Conservation (phyloP, 2,113 vertebrate species). For the Synchiropus splendidus region DNA sequence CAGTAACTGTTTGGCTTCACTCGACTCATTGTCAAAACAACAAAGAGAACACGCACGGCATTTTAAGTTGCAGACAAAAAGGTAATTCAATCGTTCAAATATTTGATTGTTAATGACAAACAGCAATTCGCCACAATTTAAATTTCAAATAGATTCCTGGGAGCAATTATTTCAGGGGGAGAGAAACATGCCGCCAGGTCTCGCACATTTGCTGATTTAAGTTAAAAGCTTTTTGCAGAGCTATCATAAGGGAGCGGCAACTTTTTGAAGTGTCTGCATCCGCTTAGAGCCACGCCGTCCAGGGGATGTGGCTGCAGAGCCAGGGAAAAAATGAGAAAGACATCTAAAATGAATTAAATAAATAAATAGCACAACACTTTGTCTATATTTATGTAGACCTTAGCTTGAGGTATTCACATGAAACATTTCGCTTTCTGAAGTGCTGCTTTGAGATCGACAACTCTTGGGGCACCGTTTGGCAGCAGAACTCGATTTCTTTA, state of each 20-base stretch:
- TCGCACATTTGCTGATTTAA: slow-evolving; percentile 69
- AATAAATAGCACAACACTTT: slow-evolving; percentile 60
- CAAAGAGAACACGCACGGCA: too few species aligned
- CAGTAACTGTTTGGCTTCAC: too few species aligned
- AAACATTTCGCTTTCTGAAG: slow-evolving; percentile 57
- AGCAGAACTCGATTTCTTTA: slow-evolving; percentile 45
- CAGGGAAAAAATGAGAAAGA: slow-evolving; percentile 38
- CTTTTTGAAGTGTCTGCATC: slow-evolving; percentile 64
- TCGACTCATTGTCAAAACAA: too few species aligned
- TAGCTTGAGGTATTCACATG: slow-evolving; percentile 58
- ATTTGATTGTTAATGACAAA: slow-evolving; percentile 75
- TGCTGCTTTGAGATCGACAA: slow-evolving; percentile 38
- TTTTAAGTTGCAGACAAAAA: slow-evolving; percentile 27
- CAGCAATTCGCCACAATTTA: slow-evolving; percentile 62
- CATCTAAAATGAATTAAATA: too few species aligned
- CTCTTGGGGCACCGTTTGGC: slow-evolving; percentile 57
- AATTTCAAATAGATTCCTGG: slow-evolving; percentile 69
- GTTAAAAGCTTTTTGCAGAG: slow-evolving; percentile 65
- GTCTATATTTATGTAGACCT: slow-evolving; percentile 64
- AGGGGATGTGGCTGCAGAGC: slow-evolving; percentile 52
- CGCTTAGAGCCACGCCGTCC: slow-evolving; percentile 51
- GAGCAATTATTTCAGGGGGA: slow-evolving; percentile 57
- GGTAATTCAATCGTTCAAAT: slow-evolving; percentile 62
- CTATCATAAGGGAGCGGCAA: slow-evolving; percentile 59
- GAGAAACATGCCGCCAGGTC: slow-evolving; percentile 53